These are phyloP conservation scores for Fringilla coelebs DNA, from an alignment of 2,797 vertebrate species.

Conservation along the genomic window DNA sequence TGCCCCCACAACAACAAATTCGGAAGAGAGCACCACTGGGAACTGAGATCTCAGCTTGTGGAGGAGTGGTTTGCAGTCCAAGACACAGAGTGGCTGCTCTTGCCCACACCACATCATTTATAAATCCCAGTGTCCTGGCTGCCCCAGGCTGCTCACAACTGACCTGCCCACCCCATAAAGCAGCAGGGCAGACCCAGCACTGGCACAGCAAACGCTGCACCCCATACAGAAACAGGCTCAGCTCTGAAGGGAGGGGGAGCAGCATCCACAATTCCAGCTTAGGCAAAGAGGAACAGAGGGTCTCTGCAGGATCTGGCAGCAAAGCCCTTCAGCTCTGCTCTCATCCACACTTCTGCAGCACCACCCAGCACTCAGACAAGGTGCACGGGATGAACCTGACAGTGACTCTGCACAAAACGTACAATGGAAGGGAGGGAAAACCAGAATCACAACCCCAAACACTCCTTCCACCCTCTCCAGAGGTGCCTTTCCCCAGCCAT, in stretches of 20 bases:
- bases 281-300: neutral
- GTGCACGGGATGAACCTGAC: neutral
- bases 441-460: neutral
- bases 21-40: neutral
- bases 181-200: neutral
- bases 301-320: neutral
- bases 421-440: rapidly evolving
- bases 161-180: rapidly evolving
- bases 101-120: neutral
- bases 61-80: neutral
- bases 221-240: rapidly evolving
- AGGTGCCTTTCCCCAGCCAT: neutral
- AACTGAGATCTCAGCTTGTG: neutral
- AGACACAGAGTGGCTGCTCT: neutral
- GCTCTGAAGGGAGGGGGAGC: neutral
- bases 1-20: neutral
- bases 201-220: neutral
- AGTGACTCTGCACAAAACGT: rapidly evolving
- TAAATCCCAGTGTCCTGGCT: neutral
- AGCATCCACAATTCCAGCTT: neutral
- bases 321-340: neutral
- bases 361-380: neutral
- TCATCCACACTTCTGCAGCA: neutral
- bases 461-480: neutral
- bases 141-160: neutral